Base-by-base conservation (phyloP, 2,113 vertebrate genomes). In the Acrocephalus kingi region DNA sequence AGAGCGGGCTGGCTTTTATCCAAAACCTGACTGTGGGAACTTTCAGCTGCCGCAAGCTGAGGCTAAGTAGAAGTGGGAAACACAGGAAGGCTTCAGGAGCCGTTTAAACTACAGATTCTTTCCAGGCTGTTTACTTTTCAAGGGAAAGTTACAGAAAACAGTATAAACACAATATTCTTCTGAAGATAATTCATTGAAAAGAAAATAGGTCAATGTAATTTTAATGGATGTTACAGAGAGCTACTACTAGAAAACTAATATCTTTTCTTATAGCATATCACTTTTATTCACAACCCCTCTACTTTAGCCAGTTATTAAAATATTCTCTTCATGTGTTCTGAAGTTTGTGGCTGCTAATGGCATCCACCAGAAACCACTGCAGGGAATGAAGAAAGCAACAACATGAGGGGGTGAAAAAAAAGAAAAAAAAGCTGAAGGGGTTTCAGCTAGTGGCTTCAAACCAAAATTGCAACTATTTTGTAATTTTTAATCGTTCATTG, bases 11-110 rank as follows among this genome's bases (percentile, higher is more conserved):
- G 96, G 88, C 88, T 90, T 68, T 48, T n/a, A 14, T 59, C 90
- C 94, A 96, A 68, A 49, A 35, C 33, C 56, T 43, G 28, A 73
- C 90, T 91, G 85, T 88, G 90, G 90, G 88, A 96, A 93, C 68
- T 79, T 76, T 51, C 45, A 93, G 85, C 83, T 81, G 56, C 85
- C 0, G 1, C 68, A 89, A 82, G 76, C 76, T 39, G 69, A 84
- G 73, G 37, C 43, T 86, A 28, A 95, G 90, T 30, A 49, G 21
- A 90, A 94, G 93, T 45, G 68, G 73, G 76, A 90, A 94, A 78
- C 56, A 59, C 48, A 77, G 68, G 62, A 94, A 81, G 69, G 76
- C 64, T 92, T 78, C 52, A 35, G 84, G 13, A 93, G 41, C 62
- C 77, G 61, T 49, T 90, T 52, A 69, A 95, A 76, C 56, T 66